phyloP scores from a whole-genome alignment of 1,140 invertebrate species.

The Cataglyphis hispanica region DNA sequence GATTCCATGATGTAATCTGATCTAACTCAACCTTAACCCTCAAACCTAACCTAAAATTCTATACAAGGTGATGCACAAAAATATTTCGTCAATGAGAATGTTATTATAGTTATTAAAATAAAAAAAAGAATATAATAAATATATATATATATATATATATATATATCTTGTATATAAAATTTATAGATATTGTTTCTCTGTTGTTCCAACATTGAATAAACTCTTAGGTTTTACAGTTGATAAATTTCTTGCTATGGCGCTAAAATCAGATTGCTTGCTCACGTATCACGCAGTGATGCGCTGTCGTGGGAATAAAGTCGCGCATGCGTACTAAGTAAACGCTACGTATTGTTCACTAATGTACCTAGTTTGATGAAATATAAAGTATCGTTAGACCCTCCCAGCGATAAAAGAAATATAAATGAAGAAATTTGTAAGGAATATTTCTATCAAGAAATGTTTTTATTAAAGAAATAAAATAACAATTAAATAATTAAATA shows the following conservation, averaged over 20 bases:
- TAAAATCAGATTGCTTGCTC: background rate
- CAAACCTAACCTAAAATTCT: background rate
- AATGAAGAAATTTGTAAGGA: too few relatives aligned
- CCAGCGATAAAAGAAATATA: too few relatives aligned
- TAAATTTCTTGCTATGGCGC: background rate
- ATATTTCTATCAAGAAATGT: too few relatives aligned
- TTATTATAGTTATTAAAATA: background rate
- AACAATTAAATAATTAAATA: too few relatives aligned
- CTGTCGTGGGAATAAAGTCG: too few relatives aligned
- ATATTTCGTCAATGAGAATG: background rate
- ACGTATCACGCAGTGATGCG: too few relatives aligned
- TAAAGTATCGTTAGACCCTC: too few relatives aligned
- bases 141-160: background rate
- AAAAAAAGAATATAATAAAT: background rate
- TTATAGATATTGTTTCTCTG: background rate
- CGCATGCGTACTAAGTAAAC: too few relatives aligned
- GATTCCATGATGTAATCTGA: background rate
- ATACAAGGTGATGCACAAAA: background rate
- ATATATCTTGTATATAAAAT: background rate
- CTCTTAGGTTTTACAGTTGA: background rate
- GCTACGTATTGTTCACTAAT: too few relatives aligned
- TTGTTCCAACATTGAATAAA: background rate
- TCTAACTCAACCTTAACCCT: background rate
- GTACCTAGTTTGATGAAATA: too few relatives aligned
- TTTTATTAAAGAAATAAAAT: too few relatives aligned